Conservation (phyloP, 2,113 vertebrate species). For the Promerops cafer region DNA sequence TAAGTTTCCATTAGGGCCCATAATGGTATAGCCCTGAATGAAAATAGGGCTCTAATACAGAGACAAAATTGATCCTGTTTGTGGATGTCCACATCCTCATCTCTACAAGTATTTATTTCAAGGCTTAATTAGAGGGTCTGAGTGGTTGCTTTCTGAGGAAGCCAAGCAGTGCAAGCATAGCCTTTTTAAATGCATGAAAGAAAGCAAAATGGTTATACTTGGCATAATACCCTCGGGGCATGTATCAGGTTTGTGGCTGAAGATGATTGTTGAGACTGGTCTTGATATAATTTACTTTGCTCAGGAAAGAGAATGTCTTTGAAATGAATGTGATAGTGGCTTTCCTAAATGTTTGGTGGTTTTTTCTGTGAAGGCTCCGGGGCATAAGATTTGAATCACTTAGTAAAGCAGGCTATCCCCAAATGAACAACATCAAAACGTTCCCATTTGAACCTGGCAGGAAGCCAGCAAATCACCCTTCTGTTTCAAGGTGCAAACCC, state of each 20-base stretch:
- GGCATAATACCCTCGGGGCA: not conserved
- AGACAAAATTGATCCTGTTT: not conserved
- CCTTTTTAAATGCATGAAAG: not conserved
- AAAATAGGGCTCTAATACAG: not conserved
- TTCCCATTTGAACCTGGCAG: not conserved
- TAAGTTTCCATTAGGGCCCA: not conserved
- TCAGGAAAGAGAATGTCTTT: not conserved
- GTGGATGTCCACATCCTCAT: not conserved
- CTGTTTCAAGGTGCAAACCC: not conserved
- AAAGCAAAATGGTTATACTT: not conserved
- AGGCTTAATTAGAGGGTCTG: not conserved
- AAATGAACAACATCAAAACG: not conserved
- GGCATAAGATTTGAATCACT: not conserved
- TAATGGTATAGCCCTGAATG: not conserved
- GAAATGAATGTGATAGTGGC: not conserved
- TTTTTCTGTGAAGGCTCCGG: not conserved
- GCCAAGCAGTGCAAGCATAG: not conserved
- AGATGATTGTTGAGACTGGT: not conserved
- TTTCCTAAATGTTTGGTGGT: not conserved
- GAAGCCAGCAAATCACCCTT: not conserved
- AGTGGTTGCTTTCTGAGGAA: not conserved
- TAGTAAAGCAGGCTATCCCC: not conserved
- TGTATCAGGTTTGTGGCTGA: not conserved
- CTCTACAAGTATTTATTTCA: not conserved
- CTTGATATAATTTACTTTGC: conserved; percentile 5